Evolutionary conservation across 2,797 vertebrate genomes (phyloP), one percentile per base, ranked within the genome.

Genomic region (Mormyrus hasselquistii): DNA sequence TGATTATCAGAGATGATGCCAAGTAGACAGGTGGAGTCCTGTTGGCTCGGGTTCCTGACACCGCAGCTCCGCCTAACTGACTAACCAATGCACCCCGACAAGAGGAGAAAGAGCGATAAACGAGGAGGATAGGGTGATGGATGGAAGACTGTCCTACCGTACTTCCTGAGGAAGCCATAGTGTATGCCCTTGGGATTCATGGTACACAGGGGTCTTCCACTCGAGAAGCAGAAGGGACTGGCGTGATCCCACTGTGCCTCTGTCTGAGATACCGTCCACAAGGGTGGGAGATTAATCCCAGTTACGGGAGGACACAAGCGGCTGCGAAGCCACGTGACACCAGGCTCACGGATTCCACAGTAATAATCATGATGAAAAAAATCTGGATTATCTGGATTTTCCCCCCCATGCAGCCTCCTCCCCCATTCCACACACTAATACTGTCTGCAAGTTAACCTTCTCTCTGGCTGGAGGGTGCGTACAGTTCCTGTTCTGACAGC

Each of bases 101-200:
- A 55, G 38, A 86, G 25, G 52, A 41, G 29, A 55, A 86, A 55
- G 3, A 86, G 14, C 1, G 3, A 38, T 12, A n/a, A 86, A 53
- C 9, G 16, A n/a, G 14, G 55, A 38, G 19, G 3, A 41, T 5
- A 44, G 14, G 29, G 22, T 22, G 9, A 90, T 49, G 8, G 34
- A 2, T 0, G 29, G 65, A 86, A 25, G 76, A 34, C 79, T 34
- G 50, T 73, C 95, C 91, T 94, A 97, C 96, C 97, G 4, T 97
- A 97, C 93, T 97, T 97, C 90, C 91, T 95, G 87, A 97, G 95
- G 93, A 96, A 97, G 76, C 97, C 97, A 89, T 91, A 93, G 38
- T 96, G 95, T 88, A 97, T 88, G 52, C 95, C 96, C 0, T 93
- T 91, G 19, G 93, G 82, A 91, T 92, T 96, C 96, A 97, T 96